Conservation (phyloP, 2,888 invertebrate species). For the Camponotus fellah region DNA sequence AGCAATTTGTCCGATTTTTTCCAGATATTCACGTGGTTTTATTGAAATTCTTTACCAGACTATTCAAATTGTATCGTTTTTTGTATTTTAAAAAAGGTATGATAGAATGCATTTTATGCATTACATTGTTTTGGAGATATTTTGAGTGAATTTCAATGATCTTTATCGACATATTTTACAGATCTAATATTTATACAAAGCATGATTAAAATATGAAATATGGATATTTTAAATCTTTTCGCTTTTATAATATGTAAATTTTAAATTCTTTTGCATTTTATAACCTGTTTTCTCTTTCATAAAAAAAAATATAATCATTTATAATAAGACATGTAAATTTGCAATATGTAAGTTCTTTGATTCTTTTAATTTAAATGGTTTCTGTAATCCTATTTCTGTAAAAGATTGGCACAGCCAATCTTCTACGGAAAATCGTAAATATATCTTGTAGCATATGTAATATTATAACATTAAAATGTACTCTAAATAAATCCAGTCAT, state of each 20-base stretch:
- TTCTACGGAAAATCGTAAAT: background rate
- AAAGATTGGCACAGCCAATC: background rate
- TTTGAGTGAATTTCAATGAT: slow-evolving; percentile 15
- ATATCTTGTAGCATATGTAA: background rate
- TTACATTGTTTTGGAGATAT: slow-evolving; percentile 14
- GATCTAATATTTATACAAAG: background rate
- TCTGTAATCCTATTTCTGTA: background rate
- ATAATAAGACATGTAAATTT: background rate
- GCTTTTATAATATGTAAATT: background rate
- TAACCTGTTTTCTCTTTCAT: background rate
- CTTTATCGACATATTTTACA: background rate
- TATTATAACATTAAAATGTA: background rate
- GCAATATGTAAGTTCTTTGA: background rate
- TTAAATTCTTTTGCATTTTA: background rate
- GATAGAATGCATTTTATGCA: background rate
- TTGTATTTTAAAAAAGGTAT: background rate
- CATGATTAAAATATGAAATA: background rate
- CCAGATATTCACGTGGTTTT: slow-evolving; percentile 36
- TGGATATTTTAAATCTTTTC: background rate
- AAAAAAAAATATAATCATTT: background rate
- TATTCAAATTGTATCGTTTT: slow-evolving; percentile 5
- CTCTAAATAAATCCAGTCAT: slow-evolving; percentile 9
- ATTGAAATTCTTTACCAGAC: slow-evolving; percentile 33
- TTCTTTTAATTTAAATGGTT: slow-evolving; percentile 10
- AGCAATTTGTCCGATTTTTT: slow-evolving; percentile 37